phyloP scores from a whole-genome alignment of 2,888 invertebrate genomes.

The Trichopria drosophilae region DNA sequence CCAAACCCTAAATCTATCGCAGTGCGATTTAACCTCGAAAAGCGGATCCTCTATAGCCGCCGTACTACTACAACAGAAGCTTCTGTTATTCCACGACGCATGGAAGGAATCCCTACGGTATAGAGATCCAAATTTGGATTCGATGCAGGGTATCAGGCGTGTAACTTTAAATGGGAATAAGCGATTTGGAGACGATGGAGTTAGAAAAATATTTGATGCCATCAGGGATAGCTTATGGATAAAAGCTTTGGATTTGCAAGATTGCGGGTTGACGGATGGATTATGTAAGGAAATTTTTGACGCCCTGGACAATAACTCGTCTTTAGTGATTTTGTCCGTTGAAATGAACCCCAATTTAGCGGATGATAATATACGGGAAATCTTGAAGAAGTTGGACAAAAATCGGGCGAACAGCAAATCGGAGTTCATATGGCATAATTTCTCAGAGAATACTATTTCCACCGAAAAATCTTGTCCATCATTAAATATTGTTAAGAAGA shows the following conservation, averaged over 20 bases:
- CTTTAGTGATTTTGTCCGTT: constrained; percentile 70
- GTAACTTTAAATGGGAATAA: constrained; percentile 70
- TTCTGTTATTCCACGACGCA: constrained; percentile 75
- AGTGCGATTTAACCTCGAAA: constrained; percentile 67
- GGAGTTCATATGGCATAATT: no score
- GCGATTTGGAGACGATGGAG: constrained; percentile 28
- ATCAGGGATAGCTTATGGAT: constrained; percentile 79
- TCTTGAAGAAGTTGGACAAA: no score
- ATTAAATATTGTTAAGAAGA: no score
- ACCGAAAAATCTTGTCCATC: no score
- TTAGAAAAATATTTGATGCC: constrained; percentile 67
- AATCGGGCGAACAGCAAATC: no score
- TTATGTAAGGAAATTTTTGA: constrained; percentile 64
- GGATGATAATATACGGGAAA: no score
- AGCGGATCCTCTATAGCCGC: constrained; percentile 69
- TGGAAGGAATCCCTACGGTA: constrained; percentile 83
- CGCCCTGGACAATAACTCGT: constrained; percentile 67
- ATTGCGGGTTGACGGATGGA: constrained; percentile 71
- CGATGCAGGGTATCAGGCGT: constrained; percentile 73
- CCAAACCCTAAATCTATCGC: constrained; percentile 69
- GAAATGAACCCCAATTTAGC: constrained; percentile 66
- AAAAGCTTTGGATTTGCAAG: constrained; percentile 75
- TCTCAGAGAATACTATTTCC: no score
- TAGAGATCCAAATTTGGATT: constrained; percentile 71
- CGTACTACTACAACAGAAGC: constrained; percentile 66